Conservation (phyloP, 1,140 invertebrate genomes). For the Bombus turneri region DNA sequence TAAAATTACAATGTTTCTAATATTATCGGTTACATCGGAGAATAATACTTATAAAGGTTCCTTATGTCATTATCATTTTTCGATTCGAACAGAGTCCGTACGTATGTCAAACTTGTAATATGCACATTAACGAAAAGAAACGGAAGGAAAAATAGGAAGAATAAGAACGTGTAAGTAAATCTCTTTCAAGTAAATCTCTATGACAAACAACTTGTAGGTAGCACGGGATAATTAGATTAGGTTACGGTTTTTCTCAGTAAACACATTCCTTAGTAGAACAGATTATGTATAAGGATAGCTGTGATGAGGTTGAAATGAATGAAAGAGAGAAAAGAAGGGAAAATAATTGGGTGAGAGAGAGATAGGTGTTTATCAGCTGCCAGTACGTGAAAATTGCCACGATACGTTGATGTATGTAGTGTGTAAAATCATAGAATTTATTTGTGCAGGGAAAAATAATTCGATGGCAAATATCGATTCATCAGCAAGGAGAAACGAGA, state of each 20-base stretch:
- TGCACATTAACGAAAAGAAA: background rate
- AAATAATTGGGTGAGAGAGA: background rate
- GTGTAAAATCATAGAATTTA: slow-evolving; percentile 73
- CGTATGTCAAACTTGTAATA: background rate
- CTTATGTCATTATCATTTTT: background rate
- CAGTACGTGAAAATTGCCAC: slow-evolving; percentile 59
- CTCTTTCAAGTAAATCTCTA: slow-evolving; percentile 14
- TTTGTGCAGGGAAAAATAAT: slow-evolving; percentile 72
- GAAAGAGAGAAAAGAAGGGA: background rate
- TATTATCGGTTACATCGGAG: background rate
- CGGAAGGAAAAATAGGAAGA: background rate
- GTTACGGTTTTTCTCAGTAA: slow-evolving; percentile 58
- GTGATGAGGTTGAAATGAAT: slow-evolving; percentile 70
- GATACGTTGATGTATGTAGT: slow-evolving; percentile 46
- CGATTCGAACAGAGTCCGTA: background rate
- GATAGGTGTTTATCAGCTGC: slow-evolving; percentile 50
- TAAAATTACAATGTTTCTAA: slow-evolving; percentile 19
- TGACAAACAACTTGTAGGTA: slow-evolving; percentile 72
- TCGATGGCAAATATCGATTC: slow-evolving; percentile 21
- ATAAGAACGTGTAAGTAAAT: background rate
- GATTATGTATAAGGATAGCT: slow-evolving; percentile 71
- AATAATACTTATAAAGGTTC: background rate
- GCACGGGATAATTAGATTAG: slow-evolving; percentile 58
- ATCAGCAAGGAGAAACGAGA: slow-evolving; percentile 53
- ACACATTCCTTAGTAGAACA: slow-evolving; percentile 66